Evolutionary conservation across 2,888 invertebrate species (phyloP).

Genomic region (Trissoscelio sp.): DNA sequence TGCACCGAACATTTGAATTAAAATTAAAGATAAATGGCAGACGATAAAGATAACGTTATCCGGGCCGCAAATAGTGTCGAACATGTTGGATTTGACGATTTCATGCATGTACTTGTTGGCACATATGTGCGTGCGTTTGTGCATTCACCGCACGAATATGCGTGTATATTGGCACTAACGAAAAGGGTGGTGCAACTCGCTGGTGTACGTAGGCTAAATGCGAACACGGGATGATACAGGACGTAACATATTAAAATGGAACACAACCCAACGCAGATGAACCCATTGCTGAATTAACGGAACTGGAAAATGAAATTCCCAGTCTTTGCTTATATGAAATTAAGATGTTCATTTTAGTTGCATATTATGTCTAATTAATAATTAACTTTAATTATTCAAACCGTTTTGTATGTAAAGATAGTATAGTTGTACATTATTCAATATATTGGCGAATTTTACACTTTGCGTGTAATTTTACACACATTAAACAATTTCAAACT

Average conservation of each 20-base stretch:
- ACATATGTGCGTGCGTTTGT: slow-evolving; percentile 49
- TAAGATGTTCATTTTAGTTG: no score
- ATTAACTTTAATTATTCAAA: no score
- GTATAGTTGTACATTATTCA: no score
- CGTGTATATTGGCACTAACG: slow-evolving; percentile 20
- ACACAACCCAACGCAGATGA: slow-evolving; percentile 30
- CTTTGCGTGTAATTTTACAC: no score
- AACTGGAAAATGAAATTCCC: no score
- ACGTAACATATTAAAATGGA: slow-evolving; percentile 39
- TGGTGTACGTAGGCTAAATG: slow-evolving; percentile 39
- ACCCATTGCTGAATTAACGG: no score
- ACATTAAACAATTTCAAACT: no score
- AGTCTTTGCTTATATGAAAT: no score
- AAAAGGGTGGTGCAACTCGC: slow-evolving; percentile 51
- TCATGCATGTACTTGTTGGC: slow-evolving; percentile 42
- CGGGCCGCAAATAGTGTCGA: slow-evolving; percentile 54
- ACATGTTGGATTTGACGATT: slow-evolving; percentile 61
- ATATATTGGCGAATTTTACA: no score
- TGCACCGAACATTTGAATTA: no score
- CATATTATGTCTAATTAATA: no score
- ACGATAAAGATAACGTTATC: slow-evolving; percentile 12
- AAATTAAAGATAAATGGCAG: not conserved
- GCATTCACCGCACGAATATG: slow-evolving; percentile 39
- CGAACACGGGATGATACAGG: slow-evolving; percentile 50
- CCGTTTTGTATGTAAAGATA: no score